Conservation (phyloP, 2,888 invertebrate species). For the Spodoptera exigua region DNA sequence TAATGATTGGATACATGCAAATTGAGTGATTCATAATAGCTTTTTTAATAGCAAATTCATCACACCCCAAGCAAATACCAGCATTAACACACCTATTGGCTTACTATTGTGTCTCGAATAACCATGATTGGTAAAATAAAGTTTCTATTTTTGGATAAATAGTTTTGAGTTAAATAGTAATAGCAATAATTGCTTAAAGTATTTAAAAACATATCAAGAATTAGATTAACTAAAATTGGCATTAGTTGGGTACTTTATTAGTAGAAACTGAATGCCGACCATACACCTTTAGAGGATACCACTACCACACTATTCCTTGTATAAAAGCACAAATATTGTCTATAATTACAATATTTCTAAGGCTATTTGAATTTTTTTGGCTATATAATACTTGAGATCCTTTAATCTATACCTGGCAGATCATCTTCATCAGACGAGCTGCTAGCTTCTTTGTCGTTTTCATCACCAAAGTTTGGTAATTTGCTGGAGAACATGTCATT, state of each 20-base stretch:
- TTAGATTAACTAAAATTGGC: background rate
- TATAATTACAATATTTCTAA: conserved; percentile 60
- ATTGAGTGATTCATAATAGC: no score
- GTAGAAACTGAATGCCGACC: conserved; percentile 6
- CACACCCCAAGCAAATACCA: no score
- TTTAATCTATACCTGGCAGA: conserved; percentile 91
- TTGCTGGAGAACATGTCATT: conserved; percentile 79
- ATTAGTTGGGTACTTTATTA: background rate
- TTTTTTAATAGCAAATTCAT: no score
- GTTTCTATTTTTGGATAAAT: background rate
- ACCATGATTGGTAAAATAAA: no score
- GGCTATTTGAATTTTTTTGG: conserved; percentile 61
- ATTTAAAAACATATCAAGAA: no score
- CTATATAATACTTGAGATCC: conserved; percentile 54
- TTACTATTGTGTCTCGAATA: no score
- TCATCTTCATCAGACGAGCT: conserved; percentile 93
- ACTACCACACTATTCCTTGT: conserved; percentile 61
- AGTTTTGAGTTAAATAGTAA: conserved; percentile 1
- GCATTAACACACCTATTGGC: no score
- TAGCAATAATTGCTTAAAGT: background rate
- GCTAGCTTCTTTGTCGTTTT: conserved; percentile 87
- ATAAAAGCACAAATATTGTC: conserved; percentile 71
- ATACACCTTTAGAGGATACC: conserved; percentile 45
- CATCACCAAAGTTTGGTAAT: conserved; percentile 74
- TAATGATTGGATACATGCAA: no score